Evolutionary conservation across 1,140 invertebrate genomes (phyloP).

Genomic region (Monochamus saltuarius): DNA sequence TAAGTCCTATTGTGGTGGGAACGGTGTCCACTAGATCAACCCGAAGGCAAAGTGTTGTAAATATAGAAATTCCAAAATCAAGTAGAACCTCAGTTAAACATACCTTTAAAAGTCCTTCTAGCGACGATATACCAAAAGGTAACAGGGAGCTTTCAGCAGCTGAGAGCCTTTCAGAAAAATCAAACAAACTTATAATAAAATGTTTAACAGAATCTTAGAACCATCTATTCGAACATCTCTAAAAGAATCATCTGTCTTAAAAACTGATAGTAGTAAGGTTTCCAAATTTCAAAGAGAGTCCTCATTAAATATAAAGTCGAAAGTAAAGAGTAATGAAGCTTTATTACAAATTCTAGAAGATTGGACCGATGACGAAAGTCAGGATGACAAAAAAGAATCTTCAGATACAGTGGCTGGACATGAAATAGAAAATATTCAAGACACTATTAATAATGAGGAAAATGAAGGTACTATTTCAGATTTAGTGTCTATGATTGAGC

Average conservation of each 20-base stretch:
- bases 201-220: neutral
- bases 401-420: conserved; percentile 2
- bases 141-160: neutral
- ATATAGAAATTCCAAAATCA: conserved; percentile 31
- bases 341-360: conserved; percentile 31
- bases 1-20: conserved; percentile 28
- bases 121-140: neutral
- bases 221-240: neutral
- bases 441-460: neutral
- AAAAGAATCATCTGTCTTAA: neutral
- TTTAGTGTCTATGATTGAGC: neutral
- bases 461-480: neutral
- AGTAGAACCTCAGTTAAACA: conserved; percentile 18
- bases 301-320: neutral
- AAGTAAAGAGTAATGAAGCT: conserved; percentile 21
- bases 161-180: conserved; percentile 1
- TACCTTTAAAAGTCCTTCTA: neutral
- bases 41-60: conserved; percentile 31
- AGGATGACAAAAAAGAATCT: conserved; percentile 10
- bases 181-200: conserved; percentile 2
- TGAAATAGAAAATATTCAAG: conserved; percentile 3
- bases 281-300: neutral
- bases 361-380: conserved; percentile 30
- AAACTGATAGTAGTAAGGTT: neutral
- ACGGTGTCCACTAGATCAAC: conserved; percentile 37